phyloP scores from a whole-genome alignment of 2,113 vertebrate genomes.

The Anas platyrhynchos region DNA sequence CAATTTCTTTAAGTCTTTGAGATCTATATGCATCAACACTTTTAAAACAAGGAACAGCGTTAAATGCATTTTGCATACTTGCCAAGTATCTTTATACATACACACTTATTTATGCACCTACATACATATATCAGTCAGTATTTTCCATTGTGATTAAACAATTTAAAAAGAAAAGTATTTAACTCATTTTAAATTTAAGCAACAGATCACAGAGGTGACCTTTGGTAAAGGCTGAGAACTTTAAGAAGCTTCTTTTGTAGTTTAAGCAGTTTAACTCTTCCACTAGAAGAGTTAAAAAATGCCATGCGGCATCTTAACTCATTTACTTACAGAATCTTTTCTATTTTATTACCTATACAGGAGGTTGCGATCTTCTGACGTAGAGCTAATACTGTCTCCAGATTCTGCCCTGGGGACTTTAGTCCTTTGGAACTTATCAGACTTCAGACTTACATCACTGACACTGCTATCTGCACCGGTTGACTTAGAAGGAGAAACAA shows the following conservation, averaged over 20 bases:
- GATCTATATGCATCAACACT: constrained; percentile 94
- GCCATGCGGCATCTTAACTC: not conserved
- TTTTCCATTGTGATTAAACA: not conserved
- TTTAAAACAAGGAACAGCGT: constrained; percentile 44
- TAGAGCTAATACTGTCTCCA: constrained; percentile 76
- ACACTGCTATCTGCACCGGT: constrained; percentile 71
- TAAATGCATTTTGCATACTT: not conserved
- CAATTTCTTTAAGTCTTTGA: constrained; percentile 88
- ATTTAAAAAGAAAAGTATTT: not conserved
- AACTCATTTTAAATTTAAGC: not conserved
- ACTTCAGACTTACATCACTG: constrained; percentile 74
- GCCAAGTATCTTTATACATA: not conserved
- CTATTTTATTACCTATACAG: constrained; percentile 86
- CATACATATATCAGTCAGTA: not conserved
- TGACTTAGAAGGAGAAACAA: constrained; percentile 80
- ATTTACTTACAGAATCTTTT: not conserved
- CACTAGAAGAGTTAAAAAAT: not conserved
- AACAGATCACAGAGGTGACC: not conserved
- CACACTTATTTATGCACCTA: not conserved
- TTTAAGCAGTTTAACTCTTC: not conserved
- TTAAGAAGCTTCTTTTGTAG: not conserved
- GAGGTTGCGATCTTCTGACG: constrained; percentile 83
- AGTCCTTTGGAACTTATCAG: constrained; percentile 83
- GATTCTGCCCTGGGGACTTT: constrained; percentile 76
- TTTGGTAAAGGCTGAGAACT: not conserved